Conservation (phyloP, 2,888 invertebrate genomes). For the Eilema sororculum region DNA sequence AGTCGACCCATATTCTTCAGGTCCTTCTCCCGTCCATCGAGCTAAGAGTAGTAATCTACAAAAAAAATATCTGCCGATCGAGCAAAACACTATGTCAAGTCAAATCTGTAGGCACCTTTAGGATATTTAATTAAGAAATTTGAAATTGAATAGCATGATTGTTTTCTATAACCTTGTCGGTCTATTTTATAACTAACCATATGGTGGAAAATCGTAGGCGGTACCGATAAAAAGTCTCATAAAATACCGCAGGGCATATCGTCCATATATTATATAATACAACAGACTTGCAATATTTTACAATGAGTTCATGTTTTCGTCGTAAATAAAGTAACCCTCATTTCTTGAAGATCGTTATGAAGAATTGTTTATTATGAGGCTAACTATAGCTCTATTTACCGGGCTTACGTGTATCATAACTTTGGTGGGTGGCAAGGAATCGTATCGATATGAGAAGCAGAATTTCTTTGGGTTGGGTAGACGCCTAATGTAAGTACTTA, state of each 20-base stretch:
- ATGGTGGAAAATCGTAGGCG: conserved; percentile 60
- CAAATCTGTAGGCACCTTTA: conserved; percentile 8
- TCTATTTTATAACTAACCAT: conserved; percentile 57
- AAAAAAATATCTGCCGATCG: neutral
- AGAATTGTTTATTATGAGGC: conserved; percentile 57
- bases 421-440: conserved; percentile 50
- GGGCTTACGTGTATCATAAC: conserved; percentile 43
- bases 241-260: conserved; percentile 59
- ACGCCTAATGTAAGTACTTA: conserved; percentile 58
- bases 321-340: conserved; percentile 51
- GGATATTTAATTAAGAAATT: conserved; percentile 16
- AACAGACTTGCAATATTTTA: conserved; percentile 60
- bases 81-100: neutral
- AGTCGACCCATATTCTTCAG: too few relatives aligned
- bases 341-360: conserved; percentile 54
- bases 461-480: conserved; percentile 58
- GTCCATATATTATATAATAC: conserved; percentile 59
- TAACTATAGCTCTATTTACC: conserved; percentile 50
- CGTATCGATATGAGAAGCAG: conserved; percentile 62
- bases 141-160: conserved; percentile 44
- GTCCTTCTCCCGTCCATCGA: too few relatives aligned
- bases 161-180: conserved; percentile 33
- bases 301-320: conserved; percentile 57
- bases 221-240: conserved; percentile 62
- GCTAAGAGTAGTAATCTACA: too few relatives aligned